A percentile compares a stretch with the other conserved stretches of the same genome.
phyloP scores from a whole-genome alignment of 2,797 vertebrate species.

The Hydrolagus colliei region DNA sequence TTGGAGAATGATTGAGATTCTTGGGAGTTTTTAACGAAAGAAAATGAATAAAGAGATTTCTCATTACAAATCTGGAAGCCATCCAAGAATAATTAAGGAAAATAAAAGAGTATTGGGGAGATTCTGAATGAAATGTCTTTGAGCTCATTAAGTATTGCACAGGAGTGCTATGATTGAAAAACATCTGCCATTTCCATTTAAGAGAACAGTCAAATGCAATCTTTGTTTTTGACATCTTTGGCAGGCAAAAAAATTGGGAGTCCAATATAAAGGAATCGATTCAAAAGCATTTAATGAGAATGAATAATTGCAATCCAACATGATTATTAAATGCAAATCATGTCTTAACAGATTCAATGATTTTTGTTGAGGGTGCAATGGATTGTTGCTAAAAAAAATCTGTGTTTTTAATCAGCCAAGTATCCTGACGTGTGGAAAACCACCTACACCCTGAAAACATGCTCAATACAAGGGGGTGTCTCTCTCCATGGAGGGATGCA shows the following conservation, averaged over 20 bases:
- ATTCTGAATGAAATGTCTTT: too few species aligned
- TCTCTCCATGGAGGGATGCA: too few species aligned
- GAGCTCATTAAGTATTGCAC: neutral
- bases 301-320: neutral
- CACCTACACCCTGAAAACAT: too few species aligned
- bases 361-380: too few species aligned
- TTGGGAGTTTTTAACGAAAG: too few species aligned
- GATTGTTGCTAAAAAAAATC: too few species aligned
- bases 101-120: neutral
- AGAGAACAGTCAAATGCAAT: neutral
- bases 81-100: neutral
- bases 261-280: neutral
- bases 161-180: neutral
- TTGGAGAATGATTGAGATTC: too few species aligned
- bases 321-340: neutral
- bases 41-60: too few species aligned
- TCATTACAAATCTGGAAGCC: too few species aligned
- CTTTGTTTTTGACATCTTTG: neutral
- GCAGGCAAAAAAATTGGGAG: neutral
- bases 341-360: neutral
- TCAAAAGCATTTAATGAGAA: slow-evolving; percentile 6
- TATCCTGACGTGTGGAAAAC: too few species aligned
- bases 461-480: too few species aligned
- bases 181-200: neutral
- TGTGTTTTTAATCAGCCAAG: too few species aligned